These are phyloP conservation scores for Acinonyx jubatus DNA, from an alignment of 2,113 vertebrate genomes.

Conservation along the genomic window DNA sequence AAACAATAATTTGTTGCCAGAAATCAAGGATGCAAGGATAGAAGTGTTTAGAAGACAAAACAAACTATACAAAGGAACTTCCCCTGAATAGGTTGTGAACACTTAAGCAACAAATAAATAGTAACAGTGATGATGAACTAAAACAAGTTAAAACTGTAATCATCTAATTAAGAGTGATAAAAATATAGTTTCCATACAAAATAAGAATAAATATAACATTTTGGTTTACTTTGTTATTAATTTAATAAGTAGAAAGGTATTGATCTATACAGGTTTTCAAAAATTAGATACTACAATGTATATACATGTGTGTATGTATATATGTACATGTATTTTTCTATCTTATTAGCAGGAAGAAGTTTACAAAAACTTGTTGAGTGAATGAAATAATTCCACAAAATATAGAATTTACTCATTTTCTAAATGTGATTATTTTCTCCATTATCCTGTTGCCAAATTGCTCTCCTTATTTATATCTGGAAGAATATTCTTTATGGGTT, in stretches of 20 bases:
- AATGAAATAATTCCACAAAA: conserved; percentile 26
- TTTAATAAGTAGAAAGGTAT: conserved; percentile 20
- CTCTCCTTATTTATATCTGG: neutral
- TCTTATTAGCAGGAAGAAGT: neutral
- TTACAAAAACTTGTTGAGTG: neutral
- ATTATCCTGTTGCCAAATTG: neutral
- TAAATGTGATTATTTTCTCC: neutral
- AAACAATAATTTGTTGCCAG: neutral
- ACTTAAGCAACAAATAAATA: neutral
- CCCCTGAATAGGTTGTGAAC: neutral
- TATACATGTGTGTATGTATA: neutral
- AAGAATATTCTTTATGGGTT: neutral
- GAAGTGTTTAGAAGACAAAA: neutral
- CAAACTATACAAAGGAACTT: neutral
- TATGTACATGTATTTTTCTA: neutral
- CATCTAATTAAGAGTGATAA: neutral
- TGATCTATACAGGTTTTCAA: neutral
- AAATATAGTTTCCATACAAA: neutral
- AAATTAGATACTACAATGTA: neutral
- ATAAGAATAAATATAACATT: neutral
- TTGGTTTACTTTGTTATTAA: neutral
- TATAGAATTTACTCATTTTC: neutral
- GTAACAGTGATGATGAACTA: neutral
- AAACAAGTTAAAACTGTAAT: neutral
- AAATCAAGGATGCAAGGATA: neutral